Base-by-base conservation (phyloP, 2,797 vertebrate species). In the Oreonectes daqikongensis region DNA sequence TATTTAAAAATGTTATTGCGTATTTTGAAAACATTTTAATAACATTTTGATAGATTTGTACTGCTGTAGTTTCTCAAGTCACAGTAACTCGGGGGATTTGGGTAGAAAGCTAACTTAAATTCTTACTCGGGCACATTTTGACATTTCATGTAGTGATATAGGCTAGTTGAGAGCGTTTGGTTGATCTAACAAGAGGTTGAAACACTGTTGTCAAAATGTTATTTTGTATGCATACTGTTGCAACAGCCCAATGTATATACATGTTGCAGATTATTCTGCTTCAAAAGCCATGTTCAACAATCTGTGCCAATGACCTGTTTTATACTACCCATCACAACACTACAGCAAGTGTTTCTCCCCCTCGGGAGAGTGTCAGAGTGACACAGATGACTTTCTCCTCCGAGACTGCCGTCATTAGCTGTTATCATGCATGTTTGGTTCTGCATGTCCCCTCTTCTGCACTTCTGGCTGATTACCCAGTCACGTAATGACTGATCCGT, bases 1-100 rank as follows among this genome's bases (percentile, higher is more conserved):
- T 53, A 80, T 79, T 52, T 32, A 38, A 75, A 69, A 74, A 46
- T 78, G 14, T 64, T 57, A 77, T 46, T 67, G 35, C 74, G 63
- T 55, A 77, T 72, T 60, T 72, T 81, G 68, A 61, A 79, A 81
- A 81, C 73, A 75, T 69, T 69, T 84, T 42, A 79, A 70, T 73
- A 42, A 66, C n/a, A n/a, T n/a, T 22, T 5, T 72, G 75, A 75
- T 77, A 55, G 52, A 81, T 77, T 77, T 1, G 40, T 42, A 42
- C 12, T 42, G 12, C 11, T 14, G 40, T 40, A 40, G 32, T 35
- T 35, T 35, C 32, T 40, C 32, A 40, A 11, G 10, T n/a, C n/a
- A n/a, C n/a, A n/a, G n/a, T n/a, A n/a, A n/a, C n/a, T n/a, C n/a
- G n/a, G n/a, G n/a, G n/a, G n/a, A n/a, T n/a, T n/a, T n/a, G n/a